Percentiles rank a stretch among this genome's conserved stretches.
phyloP scores from a whole-genome alignment of 1,140 invertebrate genomes.

The Spodoptera frugiperda region DNA sequence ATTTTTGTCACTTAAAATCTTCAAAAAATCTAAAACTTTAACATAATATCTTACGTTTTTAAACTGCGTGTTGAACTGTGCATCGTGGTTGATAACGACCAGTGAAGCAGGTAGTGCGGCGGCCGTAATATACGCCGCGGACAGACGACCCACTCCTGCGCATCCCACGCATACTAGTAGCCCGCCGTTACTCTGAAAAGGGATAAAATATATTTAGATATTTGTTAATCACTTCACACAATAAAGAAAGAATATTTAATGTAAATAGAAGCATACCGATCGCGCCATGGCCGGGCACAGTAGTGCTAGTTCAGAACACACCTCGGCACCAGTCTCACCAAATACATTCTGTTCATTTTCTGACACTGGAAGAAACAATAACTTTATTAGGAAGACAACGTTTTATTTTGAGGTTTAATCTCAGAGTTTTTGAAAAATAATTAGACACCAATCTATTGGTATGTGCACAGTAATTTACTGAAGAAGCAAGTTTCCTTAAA shows the following conservation, averaged over 20 bases:
- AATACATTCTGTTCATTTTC: slow-evolving; percentile 74
- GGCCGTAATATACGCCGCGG: slow-evolving; percentile 66
- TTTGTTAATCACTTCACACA: too few relatives aligned
- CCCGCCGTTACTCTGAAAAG: slow-evolving; percentile 61
- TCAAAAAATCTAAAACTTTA: too few relatives aligned
- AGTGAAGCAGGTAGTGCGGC: slow-evolving; percentile 61
- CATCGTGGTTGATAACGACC: slow-evolving; percentile 51
- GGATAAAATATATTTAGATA: neutral
- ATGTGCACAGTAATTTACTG: too few relatives aligned
- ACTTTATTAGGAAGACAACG: slow-evolving; percentile 1
- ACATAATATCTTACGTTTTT: slow-evolving; percentile 62
- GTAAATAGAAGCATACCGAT: slow-evolving; percentile 58
- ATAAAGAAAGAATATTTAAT: neutral
- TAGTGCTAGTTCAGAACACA: slow-evolving; percentile 68
- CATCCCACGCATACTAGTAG: slow-evolving; percentile 65
- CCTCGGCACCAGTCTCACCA: slow-evolving; percentile 74
- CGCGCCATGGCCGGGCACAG: slow-evolving; percentile 65
- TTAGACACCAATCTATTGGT: too few relatives aligned
- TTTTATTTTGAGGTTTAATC: neutral
- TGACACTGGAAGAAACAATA: slow-evolving; percentile 63
- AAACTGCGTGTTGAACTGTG: slow-evolving; percentile 64
- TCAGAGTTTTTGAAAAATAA: too few relatives aligned
- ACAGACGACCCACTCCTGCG: slow-evolving; percentile 69
- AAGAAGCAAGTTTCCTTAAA: too few relatives aligned
- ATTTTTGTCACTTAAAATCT: too few relatives aligned